Evolutionary conservation across 2,797 vertebrate species (phyloP), one percentile per base, ranked within the genome.

Genomic region (Phrynocephalus vlangalii): DNA sequence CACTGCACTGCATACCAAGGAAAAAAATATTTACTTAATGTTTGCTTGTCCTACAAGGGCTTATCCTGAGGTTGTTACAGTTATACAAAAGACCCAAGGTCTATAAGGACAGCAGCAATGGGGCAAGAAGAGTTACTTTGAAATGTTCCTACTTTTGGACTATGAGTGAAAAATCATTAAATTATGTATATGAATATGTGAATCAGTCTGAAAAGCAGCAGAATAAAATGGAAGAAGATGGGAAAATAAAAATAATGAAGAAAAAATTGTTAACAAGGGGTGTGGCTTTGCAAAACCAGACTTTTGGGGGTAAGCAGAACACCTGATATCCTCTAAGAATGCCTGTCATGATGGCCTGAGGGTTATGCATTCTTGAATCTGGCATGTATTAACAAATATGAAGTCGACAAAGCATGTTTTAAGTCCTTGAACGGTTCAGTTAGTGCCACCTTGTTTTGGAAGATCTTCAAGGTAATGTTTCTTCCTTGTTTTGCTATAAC

Each of bases 391-490:
- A 87, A 56, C 50, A 8, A 38, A 2, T 86, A 0, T 30, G 11
- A 0, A 15, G 28, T 0, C 9, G 86, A 73, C 33, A 16, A 87
- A 10, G 0, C 9, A 0, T 38, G 1, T 1, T 68, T 28, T 71
- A 30, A 44, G 30, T 20, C 6, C 72, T 52, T 26, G 82, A 0
- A 0, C 0, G 63, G 15, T 73, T 20, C 63, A 26, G 3, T 52
- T 84, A 79, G 26, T 24, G 1, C 8, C 5, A 60, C 60, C 82
- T 83, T 33, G 18, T 1, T 26, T 86, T 18, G 1, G 52, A 0
- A 3, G 26, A 83, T 78, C 79, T 15, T 86, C 50, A 71, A 71
- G 50, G 13, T 68, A 60, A 20, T 22, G 84, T 90, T 87, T 88
- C 33, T 33, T 33, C 33, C 33, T 33, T 33, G 33, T 33, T 33